Evolutionary conservation across 2,888 invertebrate genomes (phyloP).

Genomic region (Melanostoma mellinum): DNA sequence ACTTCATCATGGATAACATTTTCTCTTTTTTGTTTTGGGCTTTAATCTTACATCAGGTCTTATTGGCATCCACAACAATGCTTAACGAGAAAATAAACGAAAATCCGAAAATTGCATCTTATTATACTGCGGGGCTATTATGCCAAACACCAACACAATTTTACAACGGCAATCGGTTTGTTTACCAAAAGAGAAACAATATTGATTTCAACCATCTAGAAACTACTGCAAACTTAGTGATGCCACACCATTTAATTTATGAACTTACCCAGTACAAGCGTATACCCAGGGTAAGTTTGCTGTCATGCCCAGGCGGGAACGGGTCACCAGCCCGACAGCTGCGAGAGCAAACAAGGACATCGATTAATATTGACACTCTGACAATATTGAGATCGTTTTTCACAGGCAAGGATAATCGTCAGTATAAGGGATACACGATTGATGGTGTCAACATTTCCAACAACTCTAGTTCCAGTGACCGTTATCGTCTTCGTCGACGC

Average conservation of each 20-base stretch:
- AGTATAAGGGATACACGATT: conserved; percentile 43
- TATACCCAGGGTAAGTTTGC: conserved; percentile 79
- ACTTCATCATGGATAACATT: background rate
- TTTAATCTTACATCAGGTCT: conserved; percentile 52
- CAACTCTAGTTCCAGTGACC: conserved; percentile 48
- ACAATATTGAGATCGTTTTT: conserved; percentile 68
- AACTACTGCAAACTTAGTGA: conserved; percentile 40
- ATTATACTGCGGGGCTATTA: conserved; percentile 50
- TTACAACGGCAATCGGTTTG: conserved; percentile 16
- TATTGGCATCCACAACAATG: conserved; percentile 45
- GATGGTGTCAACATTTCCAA: conserved; percentile 43
- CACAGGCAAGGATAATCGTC: conserved; percentile 61
- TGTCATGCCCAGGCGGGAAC: conserved; percentile 77
- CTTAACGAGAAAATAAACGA: conserved; percentile 44
- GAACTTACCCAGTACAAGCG: conserved; percentile 78
- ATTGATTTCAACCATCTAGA: conserved; percentile 43
- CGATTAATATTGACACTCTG: conserved; percentile 58
- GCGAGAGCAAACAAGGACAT: conserved; percentile 58
- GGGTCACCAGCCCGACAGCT: conserved; percentile 58
- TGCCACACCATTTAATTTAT: conserved; percentile 77
- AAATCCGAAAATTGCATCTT: conserved; percentile 62
- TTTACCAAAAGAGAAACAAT: conserved; percentile 39
- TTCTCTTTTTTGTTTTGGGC: conserved; percentile 35
- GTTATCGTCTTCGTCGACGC: conserved; percentile 32
- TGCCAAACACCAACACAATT: conserved; percentile 20